These are phyloP conservation scores for Leptestheria dahalacensis DNA, from an alignment of 1,140 invertebrate genomes.

Conservation along the genomic window DNA sequence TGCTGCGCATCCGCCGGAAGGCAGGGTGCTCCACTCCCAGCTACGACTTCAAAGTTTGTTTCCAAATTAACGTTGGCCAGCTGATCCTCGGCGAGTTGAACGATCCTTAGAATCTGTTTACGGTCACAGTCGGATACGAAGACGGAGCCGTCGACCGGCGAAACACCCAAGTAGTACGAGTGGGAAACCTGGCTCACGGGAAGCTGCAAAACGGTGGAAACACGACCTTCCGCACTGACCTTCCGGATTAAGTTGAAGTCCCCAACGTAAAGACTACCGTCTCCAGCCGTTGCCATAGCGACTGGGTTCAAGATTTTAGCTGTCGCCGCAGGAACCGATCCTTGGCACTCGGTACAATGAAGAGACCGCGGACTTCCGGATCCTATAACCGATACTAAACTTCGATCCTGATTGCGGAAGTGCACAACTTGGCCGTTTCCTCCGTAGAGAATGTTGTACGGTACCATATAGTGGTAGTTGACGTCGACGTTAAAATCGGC, in stretches of 20 bases:
- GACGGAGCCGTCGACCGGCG: slow-evolving; percentile 82
- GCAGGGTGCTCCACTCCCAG: slow-evolving; percentile 87
- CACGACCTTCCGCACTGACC: slow-evolving; percentile 76
- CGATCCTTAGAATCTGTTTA: slow-evolving; percentile 49
- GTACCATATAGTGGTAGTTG: slow-evolving; percentile 96
- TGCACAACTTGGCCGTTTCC: slow-evolving; percentile 87
- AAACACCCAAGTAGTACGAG: slow-evolving; percentile 77
- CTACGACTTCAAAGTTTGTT: slow-evolving; percentile 75
- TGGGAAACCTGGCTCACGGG: slow-evolving; percentile 39
- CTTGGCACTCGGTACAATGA: slow-evolving; percentile 65
- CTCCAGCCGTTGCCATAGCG: slow-evolving; percentile 79
- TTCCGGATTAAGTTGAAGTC: slow-evolving; percentile 91
- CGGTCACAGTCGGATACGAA: slow-evolving; percentile 92
- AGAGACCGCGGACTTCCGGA: slow-evolving; percentile 67
- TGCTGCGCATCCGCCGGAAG: slow-evolving; percentile 74
- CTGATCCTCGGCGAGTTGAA: slow-evolving; percentile 8
- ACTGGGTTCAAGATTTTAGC: slow-evolving; percentile 78
- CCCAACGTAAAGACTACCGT: slow-evolving; percentile 91
- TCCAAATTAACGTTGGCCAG: slow-evolving; percentile 37
- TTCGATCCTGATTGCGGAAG: slow-evolving; percentile 41
- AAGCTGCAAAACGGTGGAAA: slow-evolving; percentile 79
- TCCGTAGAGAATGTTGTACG: slow-evolving; percentile 90
- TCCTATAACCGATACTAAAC: slow-evolving; percentile 82
- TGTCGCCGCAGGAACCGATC: slow-evolving; percentile 52
- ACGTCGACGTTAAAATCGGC: slow-evolving; percentile 95